These are phyloP conservation scores for Nannoperca australis DNA, from an alignment of 2,797 vertebrate species.

Conservation along the genomic window DNA sequence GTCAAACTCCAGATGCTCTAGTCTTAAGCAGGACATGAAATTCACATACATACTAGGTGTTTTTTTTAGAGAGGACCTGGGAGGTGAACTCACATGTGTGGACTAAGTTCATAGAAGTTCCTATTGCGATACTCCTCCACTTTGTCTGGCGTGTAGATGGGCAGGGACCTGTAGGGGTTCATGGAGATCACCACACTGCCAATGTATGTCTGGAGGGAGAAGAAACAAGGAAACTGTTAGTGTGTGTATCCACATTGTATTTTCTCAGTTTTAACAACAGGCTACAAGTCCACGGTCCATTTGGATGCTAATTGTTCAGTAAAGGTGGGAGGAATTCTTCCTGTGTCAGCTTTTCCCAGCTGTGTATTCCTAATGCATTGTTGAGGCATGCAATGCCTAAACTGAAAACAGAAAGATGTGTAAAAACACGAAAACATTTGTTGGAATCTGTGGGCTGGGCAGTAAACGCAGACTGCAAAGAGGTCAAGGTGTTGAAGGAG, in stretches of 20 bases:
- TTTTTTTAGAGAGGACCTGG: not conserved
- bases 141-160: conserved; percentile 97
- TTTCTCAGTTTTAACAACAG: not conserved
- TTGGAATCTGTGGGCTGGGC: conserved; percentile 54
- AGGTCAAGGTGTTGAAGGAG: conserved; percentile 32
- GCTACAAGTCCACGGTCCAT: not conserved
- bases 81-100: conserved; percentile 95
- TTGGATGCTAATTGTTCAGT: conserved; percentile 1
- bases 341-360: conserved; percentile 52
- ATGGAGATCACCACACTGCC: conserved; percentile 99
- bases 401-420: conserved; percentile 47
- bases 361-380: conserved; percentile 60
- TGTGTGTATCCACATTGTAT: not conserved
- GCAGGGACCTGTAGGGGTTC: conserved; percentile 94
- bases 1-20: not conserved
- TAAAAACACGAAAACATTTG: conserved; percentile 46
- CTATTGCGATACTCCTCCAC: conserved; percentile 99
- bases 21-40: not conserved
- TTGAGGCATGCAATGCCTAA: conserved; percentile 63
- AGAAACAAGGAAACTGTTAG: not conserved
- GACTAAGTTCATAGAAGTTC: conserved; percentile 99
- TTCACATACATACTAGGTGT: not conserved
- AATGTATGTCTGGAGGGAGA: conserved; percentile 92
- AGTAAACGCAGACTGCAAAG: conserved; percentile 24
- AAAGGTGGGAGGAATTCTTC: conserved; percentile 40